These are phyloP conservation scores for Monoplex corrugatus DNA, from an alignment of 2,888 invertebrate genomes.

Conservation along the genomic window DNA sequence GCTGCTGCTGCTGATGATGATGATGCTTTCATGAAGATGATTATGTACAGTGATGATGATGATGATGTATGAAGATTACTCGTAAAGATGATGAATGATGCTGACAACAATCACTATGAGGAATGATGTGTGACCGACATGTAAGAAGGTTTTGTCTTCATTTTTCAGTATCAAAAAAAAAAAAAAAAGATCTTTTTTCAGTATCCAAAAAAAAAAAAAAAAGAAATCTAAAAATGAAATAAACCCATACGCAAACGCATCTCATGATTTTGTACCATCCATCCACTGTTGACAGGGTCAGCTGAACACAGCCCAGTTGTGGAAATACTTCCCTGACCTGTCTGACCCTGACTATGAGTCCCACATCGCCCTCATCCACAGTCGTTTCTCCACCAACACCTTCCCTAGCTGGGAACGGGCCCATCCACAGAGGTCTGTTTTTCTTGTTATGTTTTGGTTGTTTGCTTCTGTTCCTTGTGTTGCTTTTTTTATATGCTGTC, in stretches of 20 bases:
- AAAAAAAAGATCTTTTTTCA: not conserved
- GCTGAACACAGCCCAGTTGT: conserved; percentile 96
- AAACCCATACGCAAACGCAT: not conserved
- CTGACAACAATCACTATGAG: too few relatives aligned
- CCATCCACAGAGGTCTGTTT: conserved; percentile 92
- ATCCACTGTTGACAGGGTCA: conserved; percentile 87
- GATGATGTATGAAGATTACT: too few relatives aligned
- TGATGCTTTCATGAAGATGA: too few relatives aligned
- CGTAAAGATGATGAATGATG: too few relatives aligned
- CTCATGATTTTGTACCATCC: too few relatives aligned
- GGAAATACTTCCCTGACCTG: conserved; percentile 88
- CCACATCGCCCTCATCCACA: conserved; percentile 97
- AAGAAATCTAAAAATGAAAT: not conserved
- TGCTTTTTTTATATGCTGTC: not conserved
- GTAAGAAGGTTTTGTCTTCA: too few relatives aligned
- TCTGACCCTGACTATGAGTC: conserved; percentile 88
- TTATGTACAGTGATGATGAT: too few relatives aligned
- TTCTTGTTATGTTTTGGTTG: too few relatives aligned
- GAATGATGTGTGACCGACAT: too few relatives aligned
- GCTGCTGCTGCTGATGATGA: too few relatives aligned
- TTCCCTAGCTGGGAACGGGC: conserved; percentile 99
- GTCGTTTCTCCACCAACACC: conserved; percentile 99
- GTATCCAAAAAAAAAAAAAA: not conserved
- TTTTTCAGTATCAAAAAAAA: too few relatives aligned
- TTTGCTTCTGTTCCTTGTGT: not conserved